A percentile compares a stretch with the other conserved stretches of the same genome.
These are phyloP conservation scores for Drosophila ambigua DNA, from an alignment of 1,140 invertebrate species.

Conservation along the genomic window DNA sequence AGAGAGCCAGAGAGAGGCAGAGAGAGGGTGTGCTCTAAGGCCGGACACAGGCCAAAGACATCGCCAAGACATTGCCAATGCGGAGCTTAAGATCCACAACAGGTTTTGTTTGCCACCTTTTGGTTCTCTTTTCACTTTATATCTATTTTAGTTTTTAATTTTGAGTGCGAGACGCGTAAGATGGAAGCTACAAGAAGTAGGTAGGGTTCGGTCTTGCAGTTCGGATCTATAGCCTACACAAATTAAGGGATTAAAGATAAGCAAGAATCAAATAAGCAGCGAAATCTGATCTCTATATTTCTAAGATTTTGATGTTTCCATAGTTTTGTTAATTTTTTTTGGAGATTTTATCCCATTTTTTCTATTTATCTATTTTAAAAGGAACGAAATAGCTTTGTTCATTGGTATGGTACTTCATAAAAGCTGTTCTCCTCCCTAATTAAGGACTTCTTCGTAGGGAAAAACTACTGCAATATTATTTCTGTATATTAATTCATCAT, in stretches of 20 bases:
- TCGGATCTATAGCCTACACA: background rate
- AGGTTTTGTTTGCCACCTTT: conserved; percentile 6
- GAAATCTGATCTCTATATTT: too few species aligned
- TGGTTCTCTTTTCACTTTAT: background rate
- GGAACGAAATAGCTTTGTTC: too few species aligned
- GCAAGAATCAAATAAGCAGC: too few species aligned
- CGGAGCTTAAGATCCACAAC: conserved; percentile 17
- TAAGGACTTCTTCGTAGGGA: too few species aligned
- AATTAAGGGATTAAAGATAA: background rate
- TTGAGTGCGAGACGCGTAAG: background rate
- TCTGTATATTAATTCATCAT: too few species aligned
- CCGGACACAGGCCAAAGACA: conserved; percentile 26
- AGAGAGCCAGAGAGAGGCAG: background rate
- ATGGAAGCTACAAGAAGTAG: background rate
- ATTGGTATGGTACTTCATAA: too few species aligned
- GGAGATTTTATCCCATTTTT: too few species aligned
- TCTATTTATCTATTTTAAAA: too few species aligned
- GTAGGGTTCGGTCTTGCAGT: background rate
- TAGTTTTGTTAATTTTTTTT: too few species aligned
- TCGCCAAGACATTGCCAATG: background rate
- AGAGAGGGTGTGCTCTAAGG: conserved; percentile 1
- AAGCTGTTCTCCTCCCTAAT: too few species aligned
- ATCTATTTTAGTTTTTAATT: conserved; percentile 5
- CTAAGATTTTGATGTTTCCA: too few species aligned
- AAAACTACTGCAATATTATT: too few species aligned